phyloP scores from a whole-genome alignment of 2,888 invertebrate species.

The Monoplex corrugatus region DNA sequence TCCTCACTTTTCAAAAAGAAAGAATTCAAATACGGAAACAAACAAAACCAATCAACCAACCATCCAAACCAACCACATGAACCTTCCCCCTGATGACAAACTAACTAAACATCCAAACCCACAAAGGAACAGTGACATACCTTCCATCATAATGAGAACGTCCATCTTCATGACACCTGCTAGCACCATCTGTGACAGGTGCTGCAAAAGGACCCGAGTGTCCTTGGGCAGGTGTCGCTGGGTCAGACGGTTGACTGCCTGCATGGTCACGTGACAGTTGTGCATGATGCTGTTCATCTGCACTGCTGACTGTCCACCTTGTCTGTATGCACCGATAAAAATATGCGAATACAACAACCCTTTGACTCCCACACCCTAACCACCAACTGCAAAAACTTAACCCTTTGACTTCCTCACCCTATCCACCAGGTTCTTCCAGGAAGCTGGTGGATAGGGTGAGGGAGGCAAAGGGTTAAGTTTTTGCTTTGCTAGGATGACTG shows the following conservation, averaged over 20 bases:
- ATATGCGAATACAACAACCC: too few relatives aligned
- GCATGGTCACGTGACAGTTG: conserved; percentile 69
- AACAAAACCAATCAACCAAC: too few relatives aligned
- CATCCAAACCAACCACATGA: conserved; percentile 5
- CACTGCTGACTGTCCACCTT: conserved; percentile 62
- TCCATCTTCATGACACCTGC: conserved; percentile 46
- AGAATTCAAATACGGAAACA: too few relatives aligned
- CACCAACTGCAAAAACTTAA: too few relatives aligned
- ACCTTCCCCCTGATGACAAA: background rate
- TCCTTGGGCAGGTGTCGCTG: conserved; percentile 65
- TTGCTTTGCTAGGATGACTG: too few relatives aligned
- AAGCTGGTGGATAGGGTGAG: too few relatives aligned
- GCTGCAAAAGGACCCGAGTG: background rate
- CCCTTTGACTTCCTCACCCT: too few relatives aligned
- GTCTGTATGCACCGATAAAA: too few relatives aligned
- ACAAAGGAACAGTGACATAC: background rate
- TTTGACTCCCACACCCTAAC: too few relatives aligned
- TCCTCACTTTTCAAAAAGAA: too few relatives aligned
- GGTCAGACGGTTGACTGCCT: conserved; percentile 69
- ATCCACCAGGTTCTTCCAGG: too few relatives aligned
- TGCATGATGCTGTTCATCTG: conserved; percentile 73
- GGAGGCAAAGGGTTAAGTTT: too few relatives aligned
- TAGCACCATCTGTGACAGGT: conserved; percentile 18
- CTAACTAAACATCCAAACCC: background rate
- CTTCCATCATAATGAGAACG: conserved; percentile 49